Percentiles rank a stretch among this genome's conserved stretches.
These are phyloP conservation scores for Etheostoma cragini DNA, from an alignment of 2,113 vertebrate species.

Conservation along the genomic window DNA sequence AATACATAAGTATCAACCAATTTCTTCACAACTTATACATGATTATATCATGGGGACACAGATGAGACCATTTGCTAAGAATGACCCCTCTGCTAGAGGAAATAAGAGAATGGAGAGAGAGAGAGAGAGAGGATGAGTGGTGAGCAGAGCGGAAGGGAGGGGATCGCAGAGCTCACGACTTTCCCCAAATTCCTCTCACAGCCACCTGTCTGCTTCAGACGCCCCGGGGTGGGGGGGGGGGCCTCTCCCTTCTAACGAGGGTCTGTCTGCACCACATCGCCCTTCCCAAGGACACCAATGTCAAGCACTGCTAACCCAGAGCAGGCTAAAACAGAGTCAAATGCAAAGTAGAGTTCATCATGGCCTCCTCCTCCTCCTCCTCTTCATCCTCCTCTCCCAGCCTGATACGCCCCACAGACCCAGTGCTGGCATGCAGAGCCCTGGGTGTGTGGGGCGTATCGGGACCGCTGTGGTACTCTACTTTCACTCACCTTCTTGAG, in stretches of 20 bases:
- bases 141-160: background rate
- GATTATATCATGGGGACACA: no score
- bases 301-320: conserved; percentile 23
- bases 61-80: no score
- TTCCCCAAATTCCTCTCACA: conserved; percentile 11
- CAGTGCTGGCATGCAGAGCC: background rate
- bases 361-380: conserved; percentile 18
- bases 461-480: background rate
- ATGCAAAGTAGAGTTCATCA: background rate
- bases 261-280: conserved; percentile 29
- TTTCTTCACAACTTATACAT: no score
- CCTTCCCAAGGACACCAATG: conserved; percentile 73
- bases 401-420: conserved; percentile 20
- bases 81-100: background rate
- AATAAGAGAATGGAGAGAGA: background rate
- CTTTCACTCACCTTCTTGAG: conserved; percentile 91
- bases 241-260: background rate
- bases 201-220: conserved; percentile 74
- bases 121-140: background rate
- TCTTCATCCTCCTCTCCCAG: conserved; percentile 31
- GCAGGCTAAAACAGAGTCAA: background rate
- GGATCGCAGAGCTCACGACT: conserved; percentile 16
- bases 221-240: background rate
- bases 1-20: no score
- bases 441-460: no score